These are phyloP conservation scores for Probosciger aterrimus DNA, from an alignment of 2,113 vertebrate genomes.

Conservation along the genomic window DNA sequence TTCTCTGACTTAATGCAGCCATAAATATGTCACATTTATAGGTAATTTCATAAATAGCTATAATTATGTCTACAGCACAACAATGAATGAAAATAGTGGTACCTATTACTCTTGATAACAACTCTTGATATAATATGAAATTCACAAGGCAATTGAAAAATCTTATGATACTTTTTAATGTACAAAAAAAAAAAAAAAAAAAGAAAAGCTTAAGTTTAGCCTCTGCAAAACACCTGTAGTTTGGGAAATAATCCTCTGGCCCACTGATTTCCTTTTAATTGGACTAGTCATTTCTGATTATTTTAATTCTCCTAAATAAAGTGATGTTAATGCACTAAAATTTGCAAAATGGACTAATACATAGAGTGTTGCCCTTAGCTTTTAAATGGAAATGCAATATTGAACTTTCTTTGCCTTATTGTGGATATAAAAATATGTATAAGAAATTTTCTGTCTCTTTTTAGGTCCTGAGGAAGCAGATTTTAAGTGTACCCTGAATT, in stretches of 20 bases:
- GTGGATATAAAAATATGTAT: background rate
- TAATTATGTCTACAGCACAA: background rate
- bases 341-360: background rate
- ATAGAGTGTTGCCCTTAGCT: background rate
- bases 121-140: background rate
- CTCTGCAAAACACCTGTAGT: background rate
- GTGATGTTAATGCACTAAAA: background rate
- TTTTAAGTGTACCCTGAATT: conserved; percentile 87
- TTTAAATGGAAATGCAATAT: background rate
- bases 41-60: background rate
- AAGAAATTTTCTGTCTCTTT: background rate
- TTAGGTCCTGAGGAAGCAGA: conserved; percentile 83
- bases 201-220: background rate
- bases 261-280: conserved; percentile 10
- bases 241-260: background rate
- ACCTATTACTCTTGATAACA: background rate
- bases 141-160: background rate
- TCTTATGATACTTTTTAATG: background rate
- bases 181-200: background rate
- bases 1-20: background rate
- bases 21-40: background rate
- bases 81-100: background rate
- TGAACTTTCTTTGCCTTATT: background rate
- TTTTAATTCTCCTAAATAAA: background rate
- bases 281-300: background rate